Conservation (phyloP, 2,797 vertebrate genomes). For the Sebastes trivittatus region DNA sequence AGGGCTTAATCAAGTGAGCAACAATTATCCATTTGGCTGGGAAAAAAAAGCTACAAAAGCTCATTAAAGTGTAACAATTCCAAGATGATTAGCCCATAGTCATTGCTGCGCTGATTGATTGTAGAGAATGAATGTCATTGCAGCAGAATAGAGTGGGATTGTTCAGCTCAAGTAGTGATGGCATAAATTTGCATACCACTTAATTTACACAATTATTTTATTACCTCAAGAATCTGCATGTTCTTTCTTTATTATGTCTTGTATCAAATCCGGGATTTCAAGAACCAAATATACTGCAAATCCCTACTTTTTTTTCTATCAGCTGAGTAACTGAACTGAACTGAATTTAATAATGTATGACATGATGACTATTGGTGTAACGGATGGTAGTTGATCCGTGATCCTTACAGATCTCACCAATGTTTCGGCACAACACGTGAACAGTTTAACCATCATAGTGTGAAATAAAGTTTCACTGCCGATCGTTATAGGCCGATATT, state of each 20-base stretch:
- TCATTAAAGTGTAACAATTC: constrained; percentile 17
- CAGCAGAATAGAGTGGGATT: not conserved
- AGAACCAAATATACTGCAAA: not conserved
- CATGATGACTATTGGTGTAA: not conserved
- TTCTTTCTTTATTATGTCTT: not conserved
- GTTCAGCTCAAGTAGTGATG: not conserved
- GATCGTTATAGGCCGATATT: too few species aligned
- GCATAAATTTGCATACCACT: not conserved
- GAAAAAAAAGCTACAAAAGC: constrained; percentile 8
- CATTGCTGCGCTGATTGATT: constrained; percentile 1
- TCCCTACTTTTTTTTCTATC: not conserved
- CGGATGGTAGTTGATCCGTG: too few species aligned
- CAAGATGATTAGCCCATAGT: not conserved
- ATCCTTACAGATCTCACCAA: too few species aligned
- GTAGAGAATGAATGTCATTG: not conserved
- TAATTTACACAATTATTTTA: not conserved
- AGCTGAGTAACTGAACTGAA: not conserved
- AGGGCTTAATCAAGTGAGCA: constrained; percentile 4
- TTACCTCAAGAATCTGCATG: not conserved
- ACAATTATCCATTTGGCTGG: constrained; percentile 20
- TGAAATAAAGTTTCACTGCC: too few species aligned
- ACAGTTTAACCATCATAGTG: too few species aligned
- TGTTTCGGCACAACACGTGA: too few species aligned
- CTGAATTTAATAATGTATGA: not conserved
- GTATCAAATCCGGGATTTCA: not conserved